These are phyloP conservation scores for Drosophila jambulina DNA, from an alignment of 1,140 invertebrate genomes.

Conservation along the genomic window DNA sequence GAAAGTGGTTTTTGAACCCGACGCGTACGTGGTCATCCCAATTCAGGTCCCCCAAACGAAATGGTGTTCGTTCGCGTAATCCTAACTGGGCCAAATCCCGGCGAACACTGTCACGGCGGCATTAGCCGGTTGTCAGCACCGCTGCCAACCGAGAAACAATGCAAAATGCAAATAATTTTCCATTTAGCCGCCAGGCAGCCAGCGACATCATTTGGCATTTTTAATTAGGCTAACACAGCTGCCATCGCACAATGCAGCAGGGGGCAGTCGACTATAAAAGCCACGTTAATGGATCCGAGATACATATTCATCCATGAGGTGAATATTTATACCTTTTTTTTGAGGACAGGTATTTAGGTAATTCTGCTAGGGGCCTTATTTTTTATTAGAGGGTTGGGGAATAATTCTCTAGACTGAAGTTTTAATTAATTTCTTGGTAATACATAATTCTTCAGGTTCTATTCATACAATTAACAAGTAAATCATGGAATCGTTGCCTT, in stretches of 20 bases:
- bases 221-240: slow-evolving; percentile 72
- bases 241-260: slow-evolving; percentile 1
- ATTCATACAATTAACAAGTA: not conserved
- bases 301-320: not conserved
- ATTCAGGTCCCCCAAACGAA: slow-evolving; percentile 4
- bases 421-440: too few relatives aligned
- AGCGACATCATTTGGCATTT: slow-evolving; percentile 44
- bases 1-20: slow-evolving; percentile 72
- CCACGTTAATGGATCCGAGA: slow-evolving; percentile 12
- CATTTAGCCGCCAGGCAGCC: slow-evolving; percentile 17
- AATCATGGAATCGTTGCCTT: not conserved
- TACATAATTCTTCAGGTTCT: too few relatives aligned
- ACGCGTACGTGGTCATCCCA: slow-evolving; percentile 47
- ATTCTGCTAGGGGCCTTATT: not conserved
- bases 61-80: slow-evolving; percentile 1
- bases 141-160: slow-evolving; percentile 25
- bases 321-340: slow-evolving; percentile 10
- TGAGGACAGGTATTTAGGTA: not conserved
- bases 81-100: slow-evolving; percentile 64
- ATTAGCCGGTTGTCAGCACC: slow-evolving; percentile 47
- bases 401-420: too few relatives aligned
- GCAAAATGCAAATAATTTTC: slow-evolving; percentile 57
- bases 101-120: slow-evolving; percentile 5
- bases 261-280: slow-evolving; percentile 15
- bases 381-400: not conserved